Percentiles rank a stretch among this genome's conserved stretches.
Evolutionary conservation across 2,797 vertebrate species (phyloP).

Genomic region (Euthynnus affinis): DNA sequence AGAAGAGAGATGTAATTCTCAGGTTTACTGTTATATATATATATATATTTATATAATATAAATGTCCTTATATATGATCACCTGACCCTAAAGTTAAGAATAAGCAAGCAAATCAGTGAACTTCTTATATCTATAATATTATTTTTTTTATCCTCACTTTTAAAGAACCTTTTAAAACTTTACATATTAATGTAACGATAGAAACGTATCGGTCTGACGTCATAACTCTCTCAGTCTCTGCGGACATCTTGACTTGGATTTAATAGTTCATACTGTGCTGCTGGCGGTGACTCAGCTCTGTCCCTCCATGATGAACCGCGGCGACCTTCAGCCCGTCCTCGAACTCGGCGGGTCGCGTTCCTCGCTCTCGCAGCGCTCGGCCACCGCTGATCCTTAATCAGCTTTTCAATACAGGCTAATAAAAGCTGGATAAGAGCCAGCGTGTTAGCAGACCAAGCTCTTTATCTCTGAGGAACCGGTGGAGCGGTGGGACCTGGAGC

Average conservation of each 20-base stretch:
- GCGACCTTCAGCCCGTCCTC: conserved; percentile 75
- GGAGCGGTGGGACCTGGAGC: neutral
- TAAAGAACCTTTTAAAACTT: neutral
- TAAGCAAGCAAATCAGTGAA: neutral
- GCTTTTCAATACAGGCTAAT: conserved; percentile 82
- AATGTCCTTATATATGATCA: neutral
- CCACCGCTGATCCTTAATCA: conserved; percentile 80
- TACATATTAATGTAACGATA: no score
- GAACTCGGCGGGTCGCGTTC: conserved; percentile 35
- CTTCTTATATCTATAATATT: no score
- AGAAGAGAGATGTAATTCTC: neutral
- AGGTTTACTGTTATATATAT: neutral
- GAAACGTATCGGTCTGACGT: neutral
- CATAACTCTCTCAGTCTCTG: no score
- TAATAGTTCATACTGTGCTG: neutral
- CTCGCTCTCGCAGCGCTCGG: conserved; percentile 55
- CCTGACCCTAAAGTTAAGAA: neutral
- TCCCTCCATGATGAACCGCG: conserved; percentile 32
- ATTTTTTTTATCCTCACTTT: neutral
- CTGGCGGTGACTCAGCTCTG: conserved; percentile 32
- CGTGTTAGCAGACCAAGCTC: conserved; percentile 71
- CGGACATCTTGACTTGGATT: neutral
- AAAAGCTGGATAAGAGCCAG: conserved; percentile 80
- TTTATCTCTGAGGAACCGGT: conserved; percentile 72
- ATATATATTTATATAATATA: neutral